Percentiles rank a stretch among this genome's conserved stretches.
Evolutionary conservation across 2,888 invertebrate species (phyloP).

Genomic region (Gortyna flavago): DNA sequence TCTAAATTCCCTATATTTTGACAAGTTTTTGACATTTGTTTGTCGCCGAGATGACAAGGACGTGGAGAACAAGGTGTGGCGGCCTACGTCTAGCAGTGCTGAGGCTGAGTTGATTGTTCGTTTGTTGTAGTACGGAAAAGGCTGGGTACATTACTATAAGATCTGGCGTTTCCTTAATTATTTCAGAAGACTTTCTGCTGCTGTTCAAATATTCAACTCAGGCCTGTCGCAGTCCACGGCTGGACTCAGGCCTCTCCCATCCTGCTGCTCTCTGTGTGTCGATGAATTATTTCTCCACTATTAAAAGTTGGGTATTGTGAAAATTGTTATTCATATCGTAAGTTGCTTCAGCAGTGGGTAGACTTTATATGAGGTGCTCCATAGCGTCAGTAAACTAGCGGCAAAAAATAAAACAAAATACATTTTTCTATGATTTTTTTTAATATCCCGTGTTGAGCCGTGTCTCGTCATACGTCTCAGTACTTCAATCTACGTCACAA

Average conservation of each 20-base stretch:
- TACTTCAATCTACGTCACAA: slow-evolving; percentile 62
- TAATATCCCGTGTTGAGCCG: slow-evolving; percentile 76
- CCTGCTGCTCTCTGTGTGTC: too few relatives aligned
- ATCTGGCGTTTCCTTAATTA: background rate
- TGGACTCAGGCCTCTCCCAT: too few relatives aligned
- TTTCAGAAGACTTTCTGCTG: background rate
- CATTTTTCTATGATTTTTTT: slow-evolving; percentile 69
- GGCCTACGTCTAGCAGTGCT: too few relatives aligned
- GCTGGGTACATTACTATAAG: too few relatives aligned
- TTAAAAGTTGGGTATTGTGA: background rate
- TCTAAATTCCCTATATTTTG: too few relatives aligned
- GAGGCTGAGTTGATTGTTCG: background rate
- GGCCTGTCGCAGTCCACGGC: too few relatives aligned
- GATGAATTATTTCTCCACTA: background rate
- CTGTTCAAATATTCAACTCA: too few relatives aligned
- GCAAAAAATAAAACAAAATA: slow-evolving; percentile 56
- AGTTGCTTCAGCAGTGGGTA: background rate
- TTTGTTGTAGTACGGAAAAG: background rate
- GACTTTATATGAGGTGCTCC: background rate
- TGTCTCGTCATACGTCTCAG: slow-evolving; percentile 74
- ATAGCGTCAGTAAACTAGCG: background rate
- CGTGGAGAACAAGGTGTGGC: too few relatives aligned
- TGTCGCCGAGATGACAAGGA: too few relatives aligned
- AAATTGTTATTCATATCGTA: background rate
- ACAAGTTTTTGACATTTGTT: too few relatives aligned